phyloP scores from a whole-genome alignment of 2,113 vertebrate genomes.

The Sturnus vulgaris region DNA sequence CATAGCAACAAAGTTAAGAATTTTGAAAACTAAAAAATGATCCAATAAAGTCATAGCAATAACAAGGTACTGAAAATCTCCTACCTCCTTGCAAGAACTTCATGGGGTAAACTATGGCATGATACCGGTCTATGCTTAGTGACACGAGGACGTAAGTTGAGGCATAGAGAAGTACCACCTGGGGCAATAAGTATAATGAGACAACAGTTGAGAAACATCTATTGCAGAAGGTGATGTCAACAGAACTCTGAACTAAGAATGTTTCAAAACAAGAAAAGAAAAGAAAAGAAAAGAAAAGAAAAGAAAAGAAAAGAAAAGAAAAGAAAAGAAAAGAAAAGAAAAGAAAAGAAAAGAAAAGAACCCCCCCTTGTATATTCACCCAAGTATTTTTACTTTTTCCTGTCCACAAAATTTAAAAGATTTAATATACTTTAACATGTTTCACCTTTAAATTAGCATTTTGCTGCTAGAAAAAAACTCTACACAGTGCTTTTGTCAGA shows the following conservation, averaged over 20 bases:
- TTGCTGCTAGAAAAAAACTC: background rate
- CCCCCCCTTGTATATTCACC: background rate
- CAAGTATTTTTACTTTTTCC: background rate
- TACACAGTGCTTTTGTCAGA: background rate
- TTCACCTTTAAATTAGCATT: background rate
- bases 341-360: background rate
- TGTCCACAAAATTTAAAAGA: background rate
- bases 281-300: too few relatives aligned
- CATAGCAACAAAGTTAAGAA: background rate
- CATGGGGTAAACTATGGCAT: constrained; percentile 80
- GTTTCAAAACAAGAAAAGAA: background rate
- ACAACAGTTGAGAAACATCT: background rate
- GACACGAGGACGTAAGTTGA: constrained; percentile 77
- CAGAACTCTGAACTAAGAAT: background rate
- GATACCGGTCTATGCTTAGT: constrained; percentile 78
- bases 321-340: too few relatives aligned
- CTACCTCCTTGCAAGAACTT: constrained; percentile 80
- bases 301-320: too few relatives aligned
- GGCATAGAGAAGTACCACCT: constrained; percentile 81
- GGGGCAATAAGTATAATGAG: background rate
- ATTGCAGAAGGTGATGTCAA: background rate
- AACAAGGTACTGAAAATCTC: background rate
- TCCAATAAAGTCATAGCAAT: background rate
- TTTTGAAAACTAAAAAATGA: background rate
- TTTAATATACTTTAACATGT: background rate